These are phyloP conservation scores for Dipodomys merriami DNA, from an alignment of 2,113 vertebrate species.

Conservation along the genomic window DNA sequence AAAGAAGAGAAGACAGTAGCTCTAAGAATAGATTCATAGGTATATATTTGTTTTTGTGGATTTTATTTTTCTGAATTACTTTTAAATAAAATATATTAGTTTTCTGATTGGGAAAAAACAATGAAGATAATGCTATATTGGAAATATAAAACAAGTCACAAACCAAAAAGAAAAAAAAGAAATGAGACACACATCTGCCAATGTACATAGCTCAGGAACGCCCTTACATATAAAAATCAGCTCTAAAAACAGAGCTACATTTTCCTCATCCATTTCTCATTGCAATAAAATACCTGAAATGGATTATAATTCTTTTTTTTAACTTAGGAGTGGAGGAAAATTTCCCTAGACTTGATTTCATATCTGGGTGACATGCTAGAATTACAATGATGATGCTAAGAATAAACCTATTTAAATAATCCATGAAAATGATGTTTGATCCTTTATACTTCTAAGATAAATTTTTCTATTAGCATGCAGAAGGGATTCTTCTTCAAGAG, in stretches of 20 bases:
- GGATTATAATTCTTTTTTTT: constrained; percentile 24
- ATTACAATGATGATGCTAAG: constrained; percentile 37
- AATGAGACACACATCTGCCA: constrained; percentile 33
- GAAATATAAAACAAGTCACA: constrained; percentile 31
- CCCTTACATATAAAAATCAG: constrained; percentile 52
- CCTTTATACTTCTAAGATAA: constrained; percentile 34
- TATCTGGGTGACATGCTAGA: constrained; percentile 24
- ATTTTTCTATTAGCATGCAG: constrained; percentile 37
- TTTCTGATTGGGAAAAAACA: constrained; percentile 1
- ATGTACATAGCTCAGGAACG: not conserved
- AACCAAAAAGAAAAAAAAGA: constrained; percentile 41
- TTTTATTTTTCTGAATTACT: constrained; percentile 21
- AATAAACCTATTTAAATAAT: constrained; percentile 59
- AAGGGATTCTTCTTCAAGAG: not conserved
- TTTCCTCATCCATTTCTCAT: constrained; percentile 61
- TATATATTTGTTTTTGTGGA: not conserved
- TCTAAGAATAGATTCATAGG: not conserved
- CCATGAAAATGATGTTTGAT: constrained; percentile 37
- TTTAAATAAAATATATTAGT: constrained; percentile 21
- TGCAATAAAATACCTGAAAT: constrained; percentile 63
- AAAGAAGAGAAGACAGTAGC: not conserved
- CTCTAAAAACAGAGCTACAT: constrained; percentile 61
- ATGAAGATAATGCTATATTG: constrained; percentile 33
- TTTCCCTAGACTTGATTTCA: constrained; percentile 9
- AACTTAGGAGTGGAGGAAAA: constrained; percentile 31